Evolutionary conservation across 2,797 vertebrate genomes (phyloP).

Genomic region (Parotocinclus haroldoi): DNA sequence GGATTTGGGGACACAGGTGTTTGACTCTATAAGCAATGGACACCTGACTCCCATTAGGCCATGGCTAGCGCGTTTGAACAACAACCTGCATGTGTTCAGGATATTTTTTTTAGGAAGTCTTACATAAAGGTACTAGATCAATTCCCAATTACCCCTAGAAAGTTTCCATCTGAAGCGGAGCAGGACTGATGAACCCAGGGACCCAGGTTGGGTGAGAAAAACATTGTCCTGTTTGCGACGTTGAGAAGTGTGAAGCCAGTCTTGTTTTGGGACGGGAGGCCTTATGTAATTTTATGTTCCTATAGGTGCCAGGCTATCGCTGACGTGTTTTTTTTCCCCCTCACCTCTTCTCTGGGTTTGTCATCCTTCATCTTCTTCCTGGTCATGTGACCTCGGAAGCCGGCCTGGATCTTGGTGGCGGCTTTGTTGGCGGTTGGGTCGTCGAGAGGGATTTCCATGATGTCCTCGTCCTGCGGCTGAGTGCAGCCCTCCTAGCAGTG

Average conservation of each 20-base stretch:
- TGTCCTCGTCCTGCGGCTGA: constrained; percentile 88
- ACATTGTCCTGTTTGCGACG: neutral
- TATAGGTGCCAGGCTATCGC: neutral
- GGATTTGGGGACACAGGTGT: constrained; percentile 3
- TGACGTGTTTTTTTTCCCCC: constrained; percentile 36
- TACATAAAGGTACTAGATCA: neutral
- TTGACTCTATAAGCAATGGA: constrained; percentile 8
- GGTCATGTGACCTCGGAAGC: constrained; percentile 98
- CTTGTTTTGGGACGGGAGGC: too few relatives aligned
- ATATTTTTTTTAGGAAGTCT: neutral
- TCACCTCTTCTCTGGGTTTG: constrained; percentile 88
- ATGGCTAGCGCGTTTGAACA: neutral
- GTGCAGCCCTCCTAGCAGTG: constrained; percentile 81
- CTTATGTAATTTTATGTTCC: neutral
- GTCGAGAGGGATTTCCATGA: constrained; percentile 95
- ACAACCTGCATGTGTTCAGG: neutral
- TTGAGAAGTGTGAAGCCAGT: neutral
- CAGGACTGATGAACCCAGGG: constrained; percentile 2
- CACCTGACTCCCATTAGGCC: constrained; percentile 11
- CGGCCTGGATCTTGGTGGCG: constrained; percentile 96
- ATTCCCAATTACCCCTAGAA: constrained; percentile 20
- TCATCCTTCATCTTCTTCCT: constrained; percentile 99
- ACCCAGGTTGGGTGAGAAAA: neutral
- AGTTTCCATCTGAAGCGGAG: neutral
- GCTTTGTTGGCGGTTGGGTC: constrained; percentile 95